Percentiles rank a stretch among this genome's conserved stretches.
Evolutionary conservation across 2,797 vertebrate genomes (phyloP).

Genomic region (Phrynocephalus guinanensis): DNA sequence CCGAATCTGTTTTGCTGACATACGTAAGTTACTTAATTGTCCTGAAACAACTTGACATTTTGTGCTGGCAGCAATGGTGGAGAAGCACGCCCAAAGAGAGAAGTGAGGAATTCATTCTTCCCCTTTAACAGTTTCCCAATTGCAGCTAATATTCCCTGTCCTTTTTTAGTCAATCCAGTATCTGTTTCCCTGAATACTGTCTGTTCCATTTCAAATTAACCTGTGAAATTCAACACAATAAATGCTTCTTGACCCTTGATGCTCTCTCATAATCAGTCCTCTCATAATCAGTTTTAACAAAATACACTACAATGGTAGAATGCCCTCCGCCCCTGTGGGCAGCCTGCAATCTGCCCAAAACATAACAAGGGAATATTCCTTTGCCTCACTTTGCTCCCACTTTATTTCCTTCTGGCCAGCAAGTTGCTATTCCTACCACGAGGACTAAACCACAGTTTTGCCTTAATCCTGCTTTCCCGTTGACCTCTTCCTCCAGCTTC

Average conservation of each 20-base stretch:
- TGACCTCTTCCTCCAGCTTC: not conserved
- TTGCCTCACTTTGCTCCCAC: not conserved
- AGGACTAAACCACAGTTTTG: not conserved
- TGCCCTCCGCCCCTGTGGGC: too few species aligned
- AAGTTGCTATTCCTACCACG: not conserved
- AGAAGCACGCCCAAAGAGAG: too few species aligned
- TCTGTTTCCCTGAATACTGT: not conserved
- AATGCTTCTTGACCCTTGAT: not conserved
- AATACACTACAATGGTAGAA: not conserved
- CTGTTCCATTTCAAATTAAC: not conserved
- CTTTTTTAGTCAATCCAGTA: not conserved
- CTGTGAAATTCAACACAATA: not conserved
- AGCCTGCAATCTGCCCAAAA: too few species aligned
- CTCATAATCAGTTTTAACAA: not conserved
- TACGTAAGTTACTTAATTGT: not conserved
- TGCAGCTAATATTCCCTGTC: not conserved
- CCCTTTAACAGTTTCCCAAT: not conserved
- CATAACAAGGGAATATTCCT: not conserved
- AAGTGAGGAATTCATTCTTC: not conserved
- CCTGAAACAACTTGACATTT: not conserved
- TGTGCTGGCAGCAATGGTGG: not conserved
- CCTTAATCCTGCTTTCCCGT: not conserved
- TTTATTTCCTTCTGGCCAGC: not conserved
- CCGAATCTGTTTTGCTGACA: not conserved
- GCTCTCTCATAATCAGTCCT: not conserved